Evolutionary conservation across 2,113 vertebrate genomes (phyloP).

Genomic region (Stictonetta naevosa): DNA sequence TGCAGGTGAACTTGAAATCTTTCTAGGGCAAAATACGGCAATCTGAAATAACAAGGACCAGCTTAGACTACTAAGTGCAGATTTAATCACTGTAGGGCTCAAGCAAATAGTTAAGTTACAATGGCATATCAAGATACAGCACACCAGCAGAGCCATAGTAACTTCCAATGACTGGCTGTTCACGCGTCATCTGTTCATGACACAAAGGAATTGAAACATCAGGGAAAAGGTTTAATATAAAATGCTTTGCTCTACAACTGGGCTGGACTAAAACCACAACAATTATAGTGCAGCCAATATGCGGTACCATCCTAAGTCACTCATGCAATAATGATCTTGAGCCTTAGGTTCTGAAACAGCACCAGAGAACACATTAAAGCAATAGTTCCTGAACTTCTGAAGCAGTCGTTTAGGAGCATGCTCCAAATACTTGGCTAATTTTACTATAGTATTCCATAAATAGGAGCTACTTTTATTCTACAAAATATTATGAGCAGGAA

Average conservation of each 20-base stretch:
- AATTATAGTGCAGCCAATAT: background rate
- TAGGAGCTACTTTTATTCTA: background rate
- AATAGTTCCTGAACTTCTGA: background rate
- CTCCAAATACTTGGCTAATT: background rate
- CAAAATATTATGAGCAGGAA: background rate
- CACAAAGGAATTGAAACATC: background rate
- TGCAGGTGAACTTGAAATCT: background rate
- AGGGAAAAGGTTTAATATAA: background rate
- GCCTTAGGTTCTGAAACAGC: background rate
- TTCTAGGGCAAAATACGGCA: slow-evolving; percentile 48
- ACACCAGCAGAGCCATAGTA: background rate
- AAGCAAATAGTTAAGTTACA: background rate
- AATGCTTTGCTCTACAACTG: background rate
- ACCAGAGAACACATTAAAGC: background rate
- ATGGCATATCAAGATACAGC: background rate
- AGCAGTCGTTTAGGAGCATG: background rate
- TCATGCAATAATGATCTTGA: background rate
- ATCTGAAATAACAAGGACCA: slow-evolving; percentile 24
- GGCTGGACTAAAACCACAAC: background rate
- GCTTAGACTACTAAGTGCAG: background rate
- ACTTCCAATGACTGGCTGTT: background rate
- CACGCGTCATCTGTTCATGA: background rate
- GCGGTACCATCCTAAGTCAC: background rate
- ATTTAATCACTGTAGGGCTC: background rate
- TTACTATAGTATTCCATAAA: background rate